Conservation (phyloP, 1,140 invertebrate species). For the Contarinia nasturtii region DNA sequence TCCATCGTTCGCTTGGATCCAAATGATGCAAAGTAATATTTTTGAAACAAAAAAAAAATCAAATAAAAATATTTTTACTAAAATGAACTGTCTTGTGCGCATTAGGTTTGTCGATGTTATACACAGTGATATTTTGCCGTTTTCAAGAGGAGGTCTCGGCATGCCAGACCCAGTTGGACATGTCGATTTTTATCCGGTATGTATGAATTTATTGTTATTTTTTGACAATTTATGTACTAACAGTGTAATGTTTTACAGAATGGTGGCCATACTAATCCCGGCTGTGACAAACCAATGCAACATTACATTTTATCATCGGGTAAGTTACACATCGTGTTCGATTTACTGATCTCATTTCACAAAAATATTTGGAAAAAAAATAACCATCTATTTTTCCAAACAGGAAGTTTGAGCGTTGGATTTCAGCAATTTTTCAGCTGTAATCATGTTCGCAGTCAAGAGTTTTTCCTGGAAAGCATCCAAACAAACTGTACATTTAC, state of each 20-base stretch:
- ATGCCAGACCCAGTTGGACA: conserved; percentile 64
- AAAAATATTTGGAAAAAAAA: no score
- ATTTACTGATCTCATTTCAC: no score
- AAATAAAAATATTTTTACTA: no score
- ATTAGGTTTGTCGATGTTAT: conserved; percentile 56
- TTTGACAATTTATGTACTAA: no score
- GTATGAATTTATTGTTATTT: no score
- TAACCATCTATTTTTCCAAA: background rate
- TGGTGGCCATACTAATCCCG: conserved; percentile 67
- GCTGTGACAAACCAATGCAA: conserved; percentile 52
- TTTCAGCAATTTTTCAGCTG: conserved; percentile 61
- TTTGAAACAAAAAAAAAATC: no score
- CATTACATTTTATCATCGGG: conserved; percentile 30
- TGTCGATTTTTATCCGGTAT: conserved; percentile 78
- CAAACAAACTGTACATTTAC: conserved; percentile 51
- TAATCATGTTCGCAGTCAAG: conserved; percentile 66
- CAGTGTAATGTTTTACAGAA: no score
- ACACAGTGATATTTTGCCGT: conserved; percentile 67
- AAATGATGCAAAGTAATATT: conserved; percentile 51
- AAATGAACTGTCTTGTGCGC: no score
- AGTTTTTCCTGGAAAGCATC: conserved; percentile 74
- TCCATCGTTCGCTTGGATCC: conserved; percentile 66
- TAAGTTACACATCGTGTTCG: no score
- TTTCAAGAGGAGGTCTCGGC: conserved; percentile 61
- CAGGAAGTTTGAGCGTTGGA: conserved; percentile 17